Conservation (phyloP, 2,888 invertebrate genomes). For the Sphaerophoria taeniata region DNA sequence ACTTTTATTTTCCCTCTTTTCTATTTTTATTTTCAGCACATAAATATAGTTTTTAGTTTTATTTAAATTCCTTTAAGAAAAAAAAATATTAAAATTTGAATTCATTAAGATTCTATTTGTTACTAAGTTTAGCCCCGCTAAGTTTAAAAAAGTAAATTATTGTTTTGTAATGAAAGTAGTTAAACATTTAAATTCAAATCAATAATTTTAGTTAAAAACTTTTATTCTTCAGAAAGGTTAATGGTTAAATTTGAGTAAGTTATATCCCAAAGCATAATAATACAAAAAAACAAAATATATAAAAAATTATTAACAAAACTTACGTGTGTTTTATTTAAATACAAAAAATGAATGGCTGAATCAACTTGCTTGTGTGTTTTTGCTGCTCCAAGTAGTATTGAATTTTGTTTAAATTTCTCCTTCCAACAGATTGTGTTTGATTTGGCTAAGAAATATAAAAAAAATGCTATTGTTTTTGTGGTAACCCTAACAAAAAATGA, state of each 20-base stretch:
- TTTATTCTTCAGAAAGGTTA: conserved; percentile 19
- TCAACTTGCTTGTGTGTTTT: conserved; percentile 49
- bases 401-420: conserved; percentile 24
- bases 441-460: conserved; percentile 5
- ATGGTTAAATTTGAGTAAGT: conserved; percentile 32
- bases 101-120: conserved; percentile 17
- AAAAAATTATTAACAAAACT: conserved; percentile 56
- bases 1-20: conserved; percentile 40
- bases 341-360: conserved; percentile 31
- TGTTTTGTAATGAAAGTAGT: conserved; percentile 49
- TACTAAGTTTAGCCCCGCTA: conserved; percentile 36
- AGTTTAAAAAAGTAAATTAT: conserved; percentile 37
- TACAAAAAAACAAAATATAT: conserved; percentile 46
- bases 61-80: conserved; percentile 39
- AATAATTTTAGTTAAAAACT: background rate
- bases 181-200: conserved; percentile 17
- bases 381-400: conserved; percentile 25
- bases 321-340: conserved; percentile 65
- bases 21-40: conserved; percentile 81
- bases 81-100: background rate
- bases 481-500: conserved; percentile 3
- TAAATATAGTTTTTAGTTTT: conserved; percentile 71
- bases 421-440: background rate
- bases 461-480: conserved; percentile 33
- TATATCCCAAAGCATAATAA: conserved; percentile 33